phyloP scores from a whole-genome alignment of 2,113 vertebrate genomes.

The Andinoacara biseriatus region DNA sequence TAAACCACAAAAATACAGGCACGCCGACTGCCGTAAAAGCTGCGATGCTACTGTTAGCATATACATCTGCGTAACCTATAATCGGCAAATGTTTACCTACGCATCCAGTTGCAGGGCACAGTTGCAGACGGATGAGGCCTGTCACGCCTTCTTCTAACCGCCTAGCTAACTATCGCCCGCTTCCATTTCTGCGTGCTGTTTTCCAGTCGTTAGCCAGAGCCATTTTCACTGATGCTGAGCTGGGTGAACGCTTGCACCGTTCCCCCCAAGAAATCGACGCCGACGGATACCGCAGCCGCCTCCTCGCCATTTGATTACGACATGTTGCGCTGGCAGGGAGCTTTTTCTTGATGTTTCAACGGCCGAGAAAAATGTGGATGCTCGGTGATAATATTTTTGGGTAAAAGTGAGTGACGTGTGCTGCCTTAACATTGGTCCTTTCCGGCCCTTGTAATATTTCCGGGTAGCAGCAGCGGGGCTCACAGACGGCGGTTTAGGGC shows the following conservation, averaged over 20 bases:
- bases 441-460: constrained; percentile 82
- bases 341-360: constrained; percentile 53
- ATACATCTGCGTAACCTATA: constrained; percentile 35
- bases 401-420: constrained; percentile 84
- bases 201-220: constrained; percentile 80
- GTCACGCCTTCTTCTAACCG: constrained; percentile 78
- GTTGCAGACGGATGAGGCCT: constrained; percentile 77
- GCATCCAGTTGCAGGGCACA: constrained; percentile 59
- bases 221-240: constrained; percentile 78
- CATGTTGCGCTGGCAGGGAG: constrained; percentile 12
- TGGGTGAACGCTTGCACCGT: constrained; percentile 53
- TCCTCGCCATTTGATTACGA: constrained; percentile 32
- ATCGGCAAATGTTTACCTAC: constrained; percentile 67
- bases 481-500: constrained; percentile 29
- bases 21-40: constrained; percentile 14
- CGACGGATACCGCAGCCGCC: constrained; percentile 41
- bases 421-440: constrained; percentile 80
- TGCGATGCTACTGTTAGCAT: constrained; percentile 40
- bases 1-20: constrained; percentile 14
- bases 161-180: constrained; percentile 74
- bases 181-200: constrained; percentile 81
- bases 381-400: constrained; percentile 76
- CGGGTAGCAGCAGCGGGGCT: constrained; percentile 74
- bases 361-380: constrained; percentile 68
- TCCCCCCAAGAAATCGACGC: constrained; percentile 42